Evolutionary conservation across 1,140 invertebrate species (phyloP), one percentile per base, ranked within the genome.

Genomic region (Zaprionus kolodkinae): DNA sequence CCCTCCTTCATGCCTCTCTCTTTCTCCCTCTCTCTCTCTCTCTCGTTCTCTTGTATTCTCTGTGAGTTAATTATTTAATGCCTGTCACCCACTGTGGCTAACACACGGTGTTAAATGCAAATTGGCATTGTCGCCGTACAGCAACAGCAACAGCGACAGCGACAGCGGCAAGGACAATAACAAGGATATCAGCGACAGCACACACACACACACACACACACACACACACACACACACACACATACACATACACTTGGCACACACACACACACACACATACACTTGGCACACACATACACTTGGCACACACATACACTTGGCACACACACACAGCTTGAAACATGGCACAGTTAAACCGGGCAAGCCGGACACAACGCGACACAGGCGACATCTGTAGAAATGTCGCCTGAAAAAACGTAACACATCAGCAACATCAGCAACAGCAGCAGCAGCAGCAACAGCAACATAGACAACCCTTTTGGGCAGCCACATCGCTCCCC

Each of bases 11-110:
- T 21, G 1, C 21, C 1, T 1, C 21, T 21, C 10, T 38, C 33
- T n/a, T 21, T 0, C 30, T 59, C 5, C n/a, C 25, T 17, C 54
- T 27, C 43, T 36, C 27, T 25, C 38, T 55, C n/a, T 54, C 56
- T 33, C 30, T 57, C 13, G n/a, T n/a, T n/a, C n/a, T n/a, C n/a
- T n/a, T n/a, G n/a, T n/a, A 27, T 10, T 12, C 57, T 69, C 78
- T 65, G 67, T 77, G 35, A 79, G 73, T 87, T 87, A 87, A 87
- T 87, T 87, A 87, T 87, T 87, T 87, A 87, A 88, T 87, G 84
- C 77, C 80, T 80, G 84, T 87, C 84, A 80, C 84, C 80, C 84
- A 72, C 27, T 30, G 84, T 87, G 84, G 84, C 84, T 88, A 87
- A 88, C 84, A 84, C 85, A 70, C 62, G 65, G 72, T 79, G 72